Evolutionary conservation across 1,140 invertebrate species (phyloP).

Genomic region (Prorops nasuta): DNA sequence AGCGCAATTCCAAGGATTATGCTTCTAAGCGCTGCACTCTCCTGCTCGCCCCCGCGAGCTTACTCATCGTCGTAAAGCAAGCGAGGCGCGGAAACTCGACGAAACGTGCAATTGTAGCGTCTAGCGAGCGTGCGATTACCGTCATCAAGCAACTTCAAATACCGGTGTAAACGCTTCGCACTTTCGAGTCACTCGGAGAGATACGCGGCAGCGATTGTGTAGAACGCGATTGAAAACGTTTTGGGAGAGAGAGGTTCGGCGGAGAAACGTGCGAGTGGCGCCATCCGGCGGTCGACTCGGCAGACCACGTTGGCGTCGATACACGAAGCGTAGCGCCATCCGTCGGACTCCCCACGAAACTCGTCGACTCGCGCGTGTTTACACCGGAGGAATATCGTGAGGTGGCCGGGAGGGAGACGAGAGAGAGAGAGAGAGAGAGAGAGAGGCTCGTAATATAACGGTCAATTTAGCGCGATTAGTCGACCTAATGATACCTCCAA

Average conservation of each 20-base stretch:
- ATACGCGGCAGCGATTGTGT: slow-evolving; percentile 35
- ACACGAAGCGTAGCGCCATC: background rate
- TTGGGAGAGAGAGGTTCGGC: slow-evolving; percentile 11
- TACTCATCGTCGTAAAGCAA: slow-evolving; percentile 43
- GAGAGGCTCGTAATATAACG: slow-evolving; percentile 51
- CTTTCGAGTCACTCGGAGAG: slow-evolving; percentile 37
- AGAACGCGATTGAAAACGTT: slow-evolving; percentile 26
- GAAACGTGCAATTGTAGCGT: slow-evolving; percentile 46
- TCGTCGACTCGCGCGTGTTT: background rate
- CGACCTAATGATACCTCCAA: slow-evolving; percentile 41
- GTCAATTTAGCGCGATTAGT: slow-evolving; percentile 49
- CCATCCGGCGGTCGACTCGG: background rate
- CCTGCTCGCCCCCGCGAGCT: slow-evolving; percentile 31
- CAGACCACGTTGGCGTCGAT: background rate
- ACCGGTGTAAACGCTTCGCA: slow-evolving; percentile 43
- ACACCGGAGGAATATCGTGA: too few relatives aligned
- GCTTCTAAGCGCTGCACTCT: too few relatives aligned
- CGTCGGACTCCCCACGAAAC: background rate
- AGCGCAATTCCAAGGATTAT: too few relatives aligned
- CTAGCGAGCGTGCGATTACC: slow-evolving; percentile 41
- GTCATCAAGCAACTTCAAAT: slow-evolving; percentile 47
- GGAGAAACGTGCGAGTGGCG: slow-evolving; percentile 13
- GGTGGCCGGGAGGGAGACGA: too few relatives aligned
- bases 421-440: too few relatives aligned
- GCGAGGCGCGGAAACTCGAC: slow-evolving; percentile 40